Conservation (phyloP, 30 jellyfish, hydroid and myxozoan genomes). For the Clytia hemisphaerica region DNA sequence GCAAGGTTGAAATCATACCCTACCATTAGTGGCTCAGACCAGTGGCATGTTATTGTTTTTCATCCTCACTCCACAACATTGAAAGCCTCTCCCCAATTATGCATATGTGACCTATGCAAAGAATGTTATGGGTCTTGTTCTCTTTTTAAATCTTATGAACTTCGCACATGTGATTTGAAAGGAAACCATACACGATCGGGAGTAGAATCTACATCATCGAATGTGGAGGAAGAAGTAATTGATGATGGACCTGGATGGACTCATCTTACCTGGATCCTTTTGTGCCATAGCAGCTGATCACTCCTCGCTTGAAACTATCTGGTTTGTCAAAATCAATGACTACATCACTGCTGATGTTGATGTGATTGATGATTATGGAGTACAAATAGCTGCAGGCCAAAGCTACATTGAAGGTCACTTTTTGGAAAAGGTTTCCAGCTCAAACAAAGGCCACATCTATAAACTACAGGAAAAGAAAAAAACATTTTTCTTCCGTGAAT, state of each 20-base stretch:
- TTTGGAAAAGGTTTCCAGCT: neutral
- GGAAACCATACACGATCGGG: slow-evolving; percentile 9
- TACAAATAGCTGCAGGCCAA: slow-evolving; percentile 32
- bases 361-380: too few relatives aligned
- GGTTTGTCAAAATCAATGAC: slow-evolving; percentile 27
- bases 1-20: slow-evolving; percentile 14
- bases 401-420: slow-evolving; percentile 31
- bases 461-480: neutral
- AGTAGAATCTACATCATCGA: neutral
- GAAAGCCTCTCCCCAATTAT: slow-evolving; percentile 19
- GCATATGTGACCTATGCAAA: slow-evolving; percentile 30
- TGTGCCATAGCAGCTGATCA: slow-evolving; percentile 31
- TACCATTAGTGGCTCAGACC: slow-evolving; percentile 21
- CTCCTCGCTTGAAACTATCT: slow-evolving; percentile 25
- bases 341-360: too few relatives aligned
- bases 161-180: slow-evolving; percentile 16
- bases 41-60: slow-evolving; percentile 21
- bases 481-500: slow-evolving; percentile 23
- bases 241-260: slow-evolving; percentile 5
- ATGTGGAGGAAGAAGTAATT: neutral
- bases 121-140: slow-evolving; percentile 31
- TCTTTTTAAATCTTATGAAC: slow-evolving; percentile 23
- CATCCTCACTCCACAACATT: slow-evolving; percentile 23
- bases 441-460: neutral
- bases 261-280: slow-evolving; percentile 19